Evolutionary conservation across 37 sponge, comb jelly and placozoan genomes (phyloP).

Genomic region (Tethya wilhelma): DNA sequence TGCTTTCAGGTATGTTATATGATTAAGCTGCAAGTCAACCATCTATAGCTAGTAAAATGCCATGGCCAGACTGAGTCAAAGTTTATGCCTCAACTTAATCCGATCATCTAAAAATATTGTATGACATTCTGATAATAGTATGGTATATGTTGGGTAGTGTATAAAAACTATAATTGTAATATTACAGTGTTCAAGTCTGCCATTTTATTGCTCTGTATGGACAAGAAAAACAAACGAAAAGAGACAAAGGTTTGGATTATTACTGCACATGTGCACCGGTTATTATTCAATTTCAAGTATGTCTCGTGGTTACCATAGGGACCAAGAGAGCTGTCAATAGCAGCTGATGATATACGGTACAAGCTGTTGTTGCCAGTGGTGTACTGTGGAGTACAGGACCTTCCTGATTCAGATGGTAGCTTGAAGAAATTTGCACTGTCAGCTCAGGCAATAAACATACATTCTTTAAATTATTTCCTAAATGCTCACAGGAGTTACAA

Average conservation of each 20-base stretch:
- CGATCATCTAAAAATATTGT: no score
- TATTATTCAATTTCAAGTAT: no score
- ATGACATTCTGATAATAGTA: no score
- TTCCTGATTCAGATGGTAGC: slow-evolving; percentile 80
- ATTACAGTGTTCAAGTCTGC: slow-evolving; percentile 57
- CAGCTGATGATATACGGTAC: slow-evolving; percentile 38
- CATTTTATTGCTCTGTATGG: slow-evolving; percentile 55
- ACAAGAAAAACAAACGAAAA: slow-evolving; percentile 28
- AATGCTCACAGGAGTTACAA: slow-evolving; percentile 71
- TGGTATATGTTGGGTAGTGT: no score
- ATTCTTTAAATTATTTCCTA: background rate
- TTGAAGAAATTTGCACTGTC: background rate
- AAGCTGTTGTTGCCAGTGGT: slow-evolving; percentile 36
- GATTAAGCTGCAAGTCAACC: no score
- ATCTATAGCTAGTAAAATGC: no score
- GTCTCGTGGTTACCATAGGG: no score
- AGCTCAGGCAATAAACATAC: background rate
- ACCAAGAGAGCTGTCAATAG: background rate
- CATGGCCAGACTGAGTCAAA: no score
- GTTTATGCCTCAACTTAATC: no score
- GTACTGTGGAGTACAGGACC: slow-evolving; percentile 40
- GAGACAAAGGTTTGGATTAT: slow-evolving; percentile 41
- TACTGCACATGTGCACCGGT: no score
- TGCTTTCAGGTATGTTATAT: no score
- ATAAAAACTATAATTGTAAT: no score